Base-by-base conservation (phyloP, 2,888 invertebrate species). In the Atrina japonica region DNA sequence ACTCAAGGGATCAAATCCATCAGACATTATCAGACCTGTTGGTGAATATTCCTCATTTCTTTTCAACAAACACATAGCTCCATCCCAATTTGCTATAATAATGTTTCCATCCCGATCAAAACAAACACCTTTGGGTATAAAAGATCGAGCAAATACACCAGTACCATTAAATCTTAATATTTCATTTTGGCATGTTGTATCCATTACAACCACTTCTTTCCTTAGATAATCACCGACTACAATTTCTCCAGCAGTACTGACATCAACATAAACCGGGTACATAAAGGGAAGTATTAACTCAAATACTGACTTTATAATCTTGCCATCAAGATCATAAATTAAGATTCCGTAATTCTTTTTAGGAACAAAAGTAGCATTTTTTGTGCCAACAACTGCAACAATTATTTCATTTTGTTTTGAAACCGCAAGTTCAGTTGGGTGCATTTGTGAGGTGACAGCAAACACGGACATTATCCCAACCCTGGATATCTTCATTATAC, bases 51-150 rank as follows among this genome's bases (percentile, higher is more conserved):
- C 49, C 21, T 49, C 35, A 16, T 49, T 35, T 47, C 49, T 47
- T 49, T 29, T 21, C 16, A 61, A 27, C 18, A 61, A 47, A 11
- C 61, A 61, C 30, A 61, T 27, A 27, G 30, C 30, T 9, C 61
- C 61, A 30, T 61, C 61, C 61, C 61, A 61, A 21, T 61, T 61
- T 18, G 61, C 61, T 14, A 61, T 49, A n/a, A 61, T 29, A 5
- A 49, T 30, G 30, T 61, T 61, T 14, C 61, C 61, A 7, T 47
- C 5, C 9, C 49, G 29, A 47, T 61, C 61, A 61, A 61, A 61
- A 29, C 61, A 61, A 14, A 61, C 21, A 21, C 61, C 61, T 30
- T 61, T 61, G 2, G 61, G 61, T 7, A 61, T 27, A 61, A 61
- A 61, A 9, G 61, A 47, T 11, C 43, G 61, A 27, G 61, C 47